phyloP scores from a whole-genome alignment of 2,797 vertebrate genomes.

The Enteromius trimaculatus region DNA sequence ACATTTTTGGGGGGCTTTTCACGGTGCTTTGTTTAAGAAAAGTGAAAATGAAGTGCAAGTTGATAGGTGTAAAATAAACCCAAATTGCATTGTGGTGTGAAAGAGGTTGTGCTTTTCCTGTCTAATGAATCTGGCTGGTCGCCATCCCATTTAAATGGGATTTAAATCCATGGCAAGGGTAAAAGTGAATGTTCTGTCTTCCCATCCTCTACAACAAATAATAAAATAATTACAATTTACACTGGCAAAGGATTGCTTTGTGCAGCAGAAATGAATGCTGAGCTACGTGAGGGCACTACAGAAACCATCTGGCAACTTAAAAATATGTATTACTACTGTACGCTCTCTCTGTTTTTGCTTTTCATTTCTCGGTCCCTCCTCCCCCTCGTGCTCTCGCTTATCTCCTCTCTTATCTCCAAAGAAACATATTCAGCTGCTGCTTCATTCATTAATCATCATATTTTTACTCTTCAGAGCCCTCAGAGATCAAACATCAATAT shows the following conservation, averaged over 20 bases:
- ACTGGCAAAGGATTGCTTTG: conserved; percentile 21
- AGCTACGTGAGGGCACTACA: conserved; percentile 44
- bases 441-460: conserved; percentile 50
- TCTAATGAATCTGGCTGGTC: conserved; percentile 52
- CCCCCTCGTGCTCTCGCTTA: conserved; percentile 1
- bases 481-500: conserved; percentile 23
- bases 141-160: conserved; percentile 41
- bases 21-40: conserved; percentile 43
- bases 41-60: conserved; percentile 32
- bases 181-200: conserved; percentile 16
- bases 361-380: not conserved
- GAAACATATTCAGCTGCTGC: conserved; percentile 42
- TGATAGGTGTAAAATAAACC: conserved; percentile 41
- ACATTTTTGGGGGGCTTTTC: not conserved
- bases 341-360: conserved; percentile 25
- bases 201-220: conserved; percentile 20
- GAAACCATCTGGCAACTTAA: conserved; percentile 17
- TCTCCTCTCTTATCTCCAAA: conserved; percentile 52
- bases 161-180: conserved; percentile 32
- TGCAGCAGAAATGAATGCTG: conserved; percentile 29
- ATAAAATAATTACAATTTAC: conserved; percentile 23
- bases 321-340: conserved; percentile 35
- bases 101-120: conserved; percentile 8
- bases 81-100: conserved; percentile 20
- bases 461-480: conserved; percentile 3